Conservation (phyloP, 2,113 vertebrate species). For the Egretta garzetta region DNA sequence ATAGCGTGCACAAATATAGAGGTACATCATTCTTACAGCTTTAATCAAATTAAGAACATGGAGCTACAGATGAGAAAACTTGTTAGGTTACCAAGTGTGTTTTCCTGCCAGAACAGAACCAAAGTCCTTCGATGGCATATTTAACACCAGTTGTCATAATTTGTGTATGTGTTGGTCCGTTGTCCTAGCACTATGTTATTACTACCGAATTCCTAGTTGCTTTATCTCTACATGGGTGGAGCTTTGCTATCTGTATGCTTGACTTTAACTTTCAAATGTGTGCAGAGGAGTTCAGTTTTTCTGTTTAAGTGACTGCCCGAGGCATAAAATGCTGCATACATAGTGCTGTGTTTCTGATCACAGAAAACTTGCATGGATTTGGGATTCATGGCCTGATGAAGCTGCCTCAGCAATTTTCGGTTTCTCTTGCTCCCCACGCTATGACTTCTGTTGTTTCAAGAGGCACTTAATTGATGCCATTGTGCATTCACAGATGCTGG, state of each 20-base stretch:
- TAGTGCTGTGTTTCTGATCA: not conserved
- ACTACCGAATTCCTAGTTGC: not conserved
- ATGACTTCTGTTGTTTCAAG: not conserved
- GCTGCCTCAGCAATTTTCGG: conserved; percentile 29
- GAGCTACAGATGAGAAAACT: not conserved
- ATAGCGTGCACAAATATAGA: not conserved
- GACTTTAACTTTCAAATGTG: not conserved
- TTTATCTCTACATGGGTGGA: not conserved
- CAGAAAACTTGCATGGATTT: not conserved
- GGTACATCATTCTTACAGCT: not conserved
- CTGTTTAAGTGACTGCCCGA: not conserved
- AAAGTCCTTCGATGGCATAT: not conserved
- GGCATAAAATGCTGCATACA: not conserved
- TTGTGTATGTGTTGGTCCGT: not conserved
- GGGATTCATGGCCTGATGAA: conserved; percentile 11
- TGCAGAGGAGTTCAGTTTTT: not conserved
- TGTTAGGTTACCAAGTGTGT: not conserved
- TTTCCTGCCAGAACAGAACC: not conserved
- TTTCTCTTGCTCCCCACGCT: not conserved
- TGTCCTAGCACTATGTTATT: not conserved
- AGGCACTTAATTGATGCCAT: not conserved
- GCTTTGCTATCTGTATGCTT: not conserved
- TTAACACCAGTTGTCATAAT: not conserved
- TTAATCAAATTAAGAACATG: not conserved
- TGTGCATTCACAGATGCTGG: conserved; percentile 19